phyloP scores from a whole-genome alignment of 2,888 invertebrate species.

The Drosophila nr. fundita region DNA sequence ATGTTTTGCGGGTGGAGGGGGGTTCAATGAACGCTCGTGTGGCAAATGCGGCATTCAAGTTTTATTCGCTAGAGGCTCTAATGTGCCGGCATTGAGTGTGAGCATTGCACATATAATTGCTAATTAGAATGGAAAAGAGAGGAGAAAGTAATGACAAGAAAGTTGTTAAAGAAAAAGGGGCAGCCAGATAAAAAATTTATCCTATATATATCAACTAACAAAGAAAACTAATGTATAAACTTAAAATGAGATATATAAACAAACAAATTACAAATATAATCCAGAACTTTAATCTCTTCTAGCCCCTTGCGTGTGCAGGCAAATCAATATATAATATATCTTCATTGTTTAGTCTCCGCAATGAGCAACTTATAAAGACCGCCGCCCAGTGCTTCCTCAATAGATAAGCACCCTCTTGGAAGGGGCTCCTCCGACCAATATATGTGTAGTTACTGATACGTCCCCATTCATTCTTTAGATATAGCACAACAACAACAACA shows the following conservation, averaged over 20 bases:
- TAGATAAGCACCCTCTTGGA: slow-evolving; percentile 32
- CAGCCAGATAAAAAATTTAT: not conserved
- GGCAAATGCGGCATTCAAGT: slow-evolving; percentile 42
- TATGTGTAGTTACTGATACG: slow-evolving; percentile 27
- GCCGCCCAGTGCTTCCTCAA: slow-evolving; percentile 31
- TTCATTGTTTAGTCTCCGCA: not conserved
- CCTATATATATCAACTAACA: not conserved
- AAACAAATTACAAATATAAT: not conserved
- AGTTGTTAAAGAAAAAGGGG: not conserved
- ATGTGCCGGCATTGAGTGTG: slow-evolving; percentile 17
- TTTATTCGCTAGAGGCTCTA: slow-evolving; percentile 22
- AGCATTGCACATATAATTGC: slow-evolving; percentile 14
- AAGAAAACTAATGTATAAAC: not conserved
- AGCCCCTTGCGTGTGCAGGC: not conserved
- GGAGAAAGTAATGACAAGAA: not conserved
- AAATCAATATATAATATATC: slow-evolving; percentile 6
- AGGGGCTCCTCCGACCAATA: not conserved
- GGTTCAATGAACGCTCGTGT: slow-evolving; percentile 46
- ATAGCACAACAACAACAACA: slow-evolving; percentile 8
- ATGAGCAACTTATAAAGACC: not conserved
- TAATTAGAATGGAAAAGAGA: slow-evolving; percentile 6
- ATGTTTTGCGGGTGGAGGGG: not conserved
- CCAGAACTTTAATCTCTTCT: not conserved
- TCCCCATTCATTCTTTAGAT: slow-evolving; percentile 45
- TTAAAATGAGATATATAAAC: not conserved